phyloP scores from a whole-genome alignment of 2,888 invertebrate species.

The Polylopha cassiicola region DNA sequence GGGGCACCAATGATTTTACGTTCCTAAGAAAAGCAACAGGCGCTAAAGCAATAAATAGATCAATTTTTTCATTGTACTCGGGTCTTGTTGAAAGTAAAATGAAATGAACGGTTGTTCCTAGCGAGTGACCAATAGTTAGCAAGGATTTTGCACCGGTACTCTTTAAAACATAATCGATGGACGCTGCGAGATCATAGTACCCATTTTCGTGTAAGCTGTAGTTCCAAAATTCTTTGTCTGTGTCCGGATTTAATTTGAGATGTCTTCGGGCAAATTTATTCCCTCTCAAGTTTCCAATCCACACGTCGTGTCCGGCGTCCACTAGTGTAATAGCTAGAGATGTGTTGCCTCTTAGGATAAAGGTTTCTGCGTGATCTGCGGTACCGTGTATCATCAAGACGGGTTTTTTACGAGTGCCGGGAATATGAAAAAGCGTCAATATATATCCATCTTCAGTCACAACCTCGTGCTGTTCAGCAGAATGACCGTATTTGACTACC shows the following conservation, averaged over 20 bases:
- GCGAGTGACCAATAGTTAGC: conserved; percentile 22
- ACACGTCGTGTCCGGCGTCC: conserved; percentile 31
- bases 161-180: conserved; percentile 20
- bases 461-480: conserved; percentile 29
- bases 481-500: conserved; percentile 27
- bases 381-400: conserved; percentile 37
- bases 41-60: conserved; percentile 16
- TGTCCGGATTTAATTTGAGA: conserved; percentile 15
- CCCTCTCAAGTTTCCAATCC: conserved; percentile 18
- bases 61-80: conserved; percentile 22
- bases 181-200: conserved; percentile 20
- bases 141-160: conserved; percentile 11
- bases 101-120: conserved; percentile 19
- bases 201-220: conserved; percentile 24
- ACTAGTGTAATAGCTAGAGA: conserved; percentile 34
- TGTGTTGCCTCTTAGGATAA: conserved; percentile 33
- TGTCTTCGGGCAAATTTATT: conserved; percentile 15
- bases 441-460: conserved; percentile 41
- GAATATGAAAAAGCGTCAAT: conserved; percentile 33
- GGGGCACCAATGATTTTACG: conserved; percentile 19
- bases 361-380: conserved; percentile 33
- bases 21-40: conserved; percentile 28
- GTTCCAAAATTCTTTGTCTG: conserved; percentile 20
- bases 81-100: conserved; percentile 19
- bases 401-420: conserved; percentile 28